These are phyloP conservation scores for Diabrotica balteata DNA, from an alignment of 2,888 invertebrate genomes.

Conservation along the genomic window DNA sequence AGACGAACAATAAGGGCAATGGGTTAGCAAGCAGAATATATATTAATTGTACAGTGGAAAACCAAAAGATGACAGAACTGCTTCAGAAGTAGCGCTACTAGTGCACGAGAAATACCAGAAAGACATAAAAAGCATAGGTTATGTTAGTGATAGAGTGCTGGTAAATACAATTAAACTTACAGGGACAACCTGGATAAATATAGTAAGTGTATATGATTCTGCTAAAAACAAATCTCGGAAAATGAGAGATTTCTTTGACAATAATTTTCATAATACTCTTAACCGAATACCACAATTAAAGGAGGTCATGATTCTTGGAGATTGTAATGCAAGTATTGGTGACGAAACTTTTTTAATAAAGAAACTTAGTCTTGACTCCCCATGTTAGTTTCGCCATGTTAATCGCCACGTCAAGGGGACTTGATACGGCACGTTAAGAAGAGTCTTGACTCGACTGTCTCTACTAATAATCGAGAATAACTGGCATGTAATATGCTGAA, in stretches of 20 bases:
- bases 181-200: background rate
- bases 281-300: background rate
- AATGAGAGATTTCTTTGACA: conserved; percentile 3
- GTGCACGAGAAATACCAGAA: conserved; percentile 3
- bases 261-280: background rate
- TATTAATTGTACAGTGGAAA: conserved; percentile 7
- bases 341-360: conserved; percentile 5
- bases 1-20: conserved; percentile 1
- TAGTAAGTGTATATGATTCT: conserved; percentile 2
- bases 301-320: background rate
- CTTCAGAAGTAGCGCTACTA: background rate
- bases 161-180: background rate
- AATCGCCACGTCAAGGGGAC: no score
- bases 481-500: no score
- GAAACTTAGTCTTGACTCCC: no score
- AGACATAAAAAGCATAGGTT: background rate
- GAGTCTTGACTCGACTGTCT: no score
- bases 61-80: background rate
- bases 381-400: no score
- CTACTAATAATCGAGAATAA: no score
- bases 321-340: background rate
- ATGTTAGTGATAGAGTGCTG: background rate
- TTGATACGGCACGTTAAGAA: no score
- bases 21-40: background rate
- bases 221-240: background rate